These are phyloP conservation scores for Lacerta viridis DNA, from an alignment of 2,797 vertebrate species.

Conservation along the genomic window DNA sequence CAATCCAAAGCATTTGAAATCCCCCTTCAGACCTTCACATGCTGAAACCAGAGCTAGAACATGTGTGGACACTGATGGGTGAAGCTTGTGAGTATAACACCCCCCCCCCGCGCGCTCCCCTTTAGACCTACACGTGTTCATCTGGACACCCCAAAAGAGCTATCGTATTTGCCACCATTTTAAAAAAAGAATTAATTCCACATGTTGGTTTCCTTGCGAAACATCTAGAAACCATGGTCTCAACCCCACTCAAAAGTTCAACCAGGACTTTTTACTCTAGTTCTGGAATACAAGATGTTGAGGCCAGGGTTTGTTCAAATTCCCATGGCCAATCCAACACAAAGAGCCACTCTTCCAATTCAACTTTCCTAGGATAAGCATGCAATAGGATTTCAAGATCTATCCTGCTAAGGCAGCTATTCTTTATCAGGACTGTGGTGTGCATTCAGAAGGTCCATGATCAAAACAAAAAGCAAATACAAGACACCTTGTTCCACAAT, in stretches of 20 bases:
- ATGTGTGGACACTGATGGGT: too few species aligned
- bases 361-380: background rate
- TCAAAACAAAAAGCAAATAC: background rate
- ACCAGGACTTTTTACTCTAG: background rate
- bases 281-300: background rate
- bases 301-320: background rate
- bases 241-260: background rate
- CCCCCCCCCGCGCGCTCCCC: rapidly evolving
- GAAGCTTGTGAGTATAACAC: too few species aligned
- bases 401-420: background rate
- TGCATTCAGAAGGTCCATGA: background rate
- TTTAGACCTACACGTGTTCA: too few species aligned
- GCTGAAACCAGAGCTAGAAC: too few species aligned
- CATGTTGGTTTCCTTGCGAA: background rate
- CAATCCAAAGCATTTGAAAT: too few species aligned
- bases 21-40: too few species aligned
- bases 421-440: background rate
- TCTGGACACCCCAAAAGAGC: too few species aligned
- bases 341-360: background rate
- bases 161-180: background rate
- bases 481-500: background rate
- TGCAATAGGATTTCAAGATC: too few species aligned
- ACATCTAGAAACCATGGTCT: background rate
- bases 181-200: background rate
- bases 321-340: background rate